Evolutionary conservation across 2,888 invertebrate genomes (phyloP).

Genomic region (Cyaniris semiargus): DNA sequence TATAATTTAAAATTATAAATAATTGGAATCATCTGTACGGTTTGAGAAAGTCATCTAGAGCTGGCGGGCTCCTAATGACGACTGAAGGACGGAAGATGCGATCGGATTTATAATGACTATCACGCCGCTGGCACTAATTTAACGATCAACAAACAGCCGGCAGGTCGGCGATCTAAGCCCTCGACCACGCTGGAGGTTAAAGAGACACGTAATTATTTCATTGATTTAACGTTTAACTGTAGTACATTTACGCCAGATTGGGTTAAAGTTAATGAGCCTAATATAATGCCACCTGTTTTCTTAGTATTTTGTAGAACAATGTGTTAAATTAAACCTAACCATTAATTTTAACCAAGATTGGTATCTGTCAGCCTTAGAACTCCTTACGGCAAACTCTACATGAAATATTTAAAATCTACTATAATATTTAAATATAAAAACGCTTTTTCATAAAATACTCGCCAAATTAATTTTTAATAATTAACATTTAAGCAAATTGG

Average conservation of each 20-base stretch:
- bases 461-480: not conserved
- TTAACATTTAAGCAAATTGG: not conserved
- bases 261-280: no score
- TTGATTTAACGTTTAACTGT: not conserved
- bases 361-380: no score
- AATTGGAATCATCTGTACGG: not conserved
- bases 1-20: not conserved
- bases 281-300: no score
- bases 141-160: conserved; percentile 37
- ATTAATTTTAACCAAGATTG: no score
- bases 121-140: conserved; percentile 39
- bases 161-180: conserved; percentile 31
- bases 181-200: conserved; percentile 33
- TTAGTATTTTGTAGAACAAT: no score
- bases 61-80: conserved; percentile 60
- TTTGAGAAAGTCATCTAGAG: conserved; percentile 47
- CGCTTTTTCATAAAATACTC: not conserved
- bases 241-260: no score
- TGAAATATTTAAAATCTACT: not conserved
- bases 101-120: conserved; percentile 46
- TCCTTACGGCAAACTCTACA: not conserved
- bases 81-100: conserved; percentile 58
- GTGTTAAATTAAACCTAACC: no score
- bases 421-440: not conserved
- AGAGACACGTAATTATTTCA: conserved; percentile 4